Evolutionary conservation across 53 echinoderm and acorn worm species (phyloP).

Genomic region (Glandiceps talaboti): DNA sequence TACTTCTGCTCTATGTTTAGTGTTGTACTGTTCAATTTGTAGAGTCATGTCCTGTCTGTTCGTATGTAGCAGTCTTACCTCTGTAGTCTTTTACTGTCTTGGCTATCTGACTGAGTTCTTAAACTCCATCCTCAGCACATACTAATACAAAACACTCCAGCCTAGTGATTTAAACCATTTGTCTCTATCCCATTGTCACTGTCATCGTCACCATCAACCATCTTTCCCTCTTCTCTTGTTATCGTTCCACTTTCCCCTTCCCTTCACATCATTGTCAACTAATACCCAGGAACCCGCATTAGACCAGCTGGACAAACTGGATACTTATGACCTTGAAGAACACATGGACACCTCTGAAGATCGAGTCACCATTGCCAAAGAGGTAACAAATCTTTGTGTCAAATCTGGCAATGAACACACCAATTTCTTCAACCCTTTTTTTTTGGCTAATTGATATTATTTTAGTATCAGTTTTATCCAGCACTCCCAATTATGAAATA

Average conservation of each 20-base stretch:
- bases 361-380: background rate
- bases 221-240: slow-evolving; percentile 6
- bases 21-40: background rate
- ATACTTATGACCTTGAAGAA: background rate
- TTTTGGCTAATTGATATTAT: too few relatives aligned
- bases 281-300: background rate
- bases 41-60: background rate
- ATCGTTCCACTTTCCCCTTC: background rate
- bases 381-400: too few relatives aligned
- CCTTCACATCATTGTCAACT: slow-evolving; percentile 1
- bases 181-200: too few relatives aligned
- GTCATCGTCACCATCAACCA: background rate
- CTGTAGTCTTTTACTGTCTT: background rate
- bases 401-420: too few relatives aligned
- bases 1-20: background rate
- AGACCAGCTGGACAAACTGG: slow-evolving; percentile 1
- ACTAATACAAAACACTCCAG: background rate
- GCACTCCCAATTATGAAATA: too few relatives aligned
- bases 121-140: background rate
- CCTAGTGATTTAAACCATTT: too few relatives aligned
- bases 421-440: too few relatives aligned
- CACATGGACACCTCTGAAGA: background rate
- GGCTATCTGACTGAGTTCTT: background rate
- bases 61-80: background rate
- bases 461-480: too few relatives aligned